These are phyloP conservation scores for Sebastes dallii DNA, from an alignment of 2,797 vertebrate species.

Conservation along the genomic window DNA sequence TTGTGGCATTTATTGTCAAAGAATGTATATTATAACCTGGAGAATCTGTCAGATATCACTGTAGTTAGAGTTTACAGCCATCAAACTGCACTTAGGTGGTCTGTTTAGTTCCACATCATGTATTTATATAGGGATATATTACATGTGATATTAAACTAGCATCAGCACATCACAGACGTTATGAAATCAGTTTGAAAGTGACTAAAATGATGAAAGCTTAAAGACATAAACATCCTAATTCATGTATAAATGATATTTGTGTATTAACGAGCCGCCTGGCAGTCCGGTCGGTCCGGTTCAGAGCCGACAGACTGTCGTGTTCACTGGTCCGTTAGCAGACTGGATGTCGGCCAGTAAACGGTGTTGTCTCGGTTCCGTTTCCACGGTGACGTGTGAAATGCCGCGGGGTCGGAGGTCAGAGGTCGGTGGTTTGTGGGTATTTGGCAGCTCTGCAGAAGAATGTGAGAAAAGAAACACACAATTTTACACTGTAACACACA, in stretches of 20 bases:
- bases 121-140: neutral
- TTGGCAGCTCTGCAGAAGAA: constrained; percentile 43
- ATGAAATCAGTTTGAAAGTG: no score
- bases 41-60: neutral
- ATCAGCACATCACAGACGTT: no score
- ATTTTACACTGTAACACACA: constrained; percentile 1
- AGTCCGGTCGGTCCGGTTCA: no score
- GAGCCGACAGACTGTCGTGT: no score
- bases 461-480: constrained; percentile 41
- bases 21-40: neutral
- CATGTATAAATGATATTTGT: neutral
- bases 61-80: neutral
- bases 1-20: neutral
- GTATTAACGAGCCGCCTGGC: neutral
- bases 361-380: constrained; percentile 27
- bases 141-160: no score
- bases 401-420: neutral
- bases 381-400: constrained; percentile 55
- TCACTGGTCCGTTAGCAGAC: neutral
- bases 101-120: neutral
- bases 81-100: neutral
- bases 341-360: constrained; percentile 6
- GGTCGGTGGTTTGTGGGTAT: constrained; percentile 31
- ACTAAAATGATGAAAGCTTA: neutral
- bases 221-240: no score